Percentiles rank a stretch among this genome's conserved stretches.
Conservation (phyloP, 1,140 invertebrate genomes). For the Hirudo medicinalis region DNA sequence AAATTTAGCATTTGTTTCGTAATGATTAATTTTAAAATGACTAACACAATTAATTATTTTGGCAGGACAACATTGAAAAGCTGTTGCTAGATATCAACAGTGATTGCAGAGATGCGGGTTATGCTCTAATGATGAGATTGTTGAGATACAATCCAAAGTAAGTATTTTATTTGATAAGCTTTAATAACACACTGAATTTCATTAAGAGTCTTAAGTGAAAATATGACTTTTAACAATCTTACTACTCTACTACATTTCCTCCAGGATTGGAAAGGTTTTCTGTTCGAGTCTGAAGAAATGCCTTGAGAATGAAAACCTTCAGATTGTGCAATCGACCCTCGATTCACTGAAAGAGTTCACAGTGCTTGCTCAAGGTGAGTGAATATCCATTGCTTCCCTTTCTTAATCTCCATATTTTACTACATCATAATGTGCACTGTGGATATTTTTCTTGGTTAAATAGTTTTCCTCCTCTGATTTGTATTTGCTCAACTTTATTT, state of each 20-base stretch:
- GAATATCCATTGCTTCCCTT: not conserved
- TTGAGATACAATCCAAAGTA: not conserved
- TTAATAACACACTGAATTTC: not conserved
- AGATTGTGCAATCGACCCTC: not conserved
- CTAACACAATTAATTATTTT: not conserved
- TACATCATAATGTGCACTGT: no score
- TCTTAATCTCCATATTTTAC: no score
- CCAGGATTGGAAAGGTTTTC: not conserved
- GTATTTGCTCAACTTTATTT: no score
- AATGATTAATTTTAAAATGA: not conserved
- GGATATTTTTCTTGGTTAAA: no score
- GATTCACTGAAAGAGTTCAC: not conserved
- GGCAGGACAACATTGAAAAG: constrained; percentile 1
- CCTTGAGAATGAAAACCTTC: not conserved
- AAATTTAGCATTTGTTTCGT: not conserved
- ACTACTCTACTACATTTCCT: no score
- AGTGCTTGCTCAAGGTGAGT: not conserved
- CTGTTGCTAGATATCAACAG: not conserved
- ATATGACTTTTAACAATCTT: no score
- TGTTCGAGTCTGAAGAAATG: not conserved
- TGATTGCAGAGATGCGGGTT: not conserved
- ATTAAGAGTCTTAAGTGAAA: not conserved
- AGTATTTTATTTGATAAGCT: not conserved
- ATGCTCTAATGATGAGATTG: constrained; percentile 5
- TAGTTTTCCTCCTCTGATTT: not conserved